phyloP scores from a whole-genome alignment of 2,797 vertebrate genomes.

The Nasua narica region DNA sequence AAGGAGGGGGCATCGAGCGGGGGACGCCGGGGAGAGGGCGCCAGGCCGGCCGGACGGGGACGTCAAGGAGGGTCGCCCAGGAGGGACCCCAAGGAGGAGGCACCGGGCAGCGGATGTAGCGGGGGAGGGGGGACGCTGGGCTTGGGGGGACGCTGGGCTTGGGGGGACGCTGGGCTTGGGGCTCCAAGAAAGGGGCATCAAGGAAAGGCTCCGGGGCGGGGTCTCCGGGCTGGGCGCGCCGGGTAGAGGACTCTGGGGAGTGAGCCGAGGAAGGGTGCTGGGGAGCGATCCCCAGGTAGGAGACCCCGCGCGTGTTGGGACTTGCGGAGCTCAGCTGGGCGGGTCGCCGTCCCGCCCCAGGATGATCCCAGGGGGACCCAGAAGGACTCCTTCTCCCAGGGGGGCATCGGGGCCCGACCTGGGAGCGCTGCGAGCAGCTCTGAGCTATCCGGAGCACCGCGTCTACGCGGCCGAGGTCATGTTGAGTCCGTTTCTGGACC shows the following conservation, averaged over 20 bases:
- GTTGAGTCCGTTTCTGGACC: neutral
- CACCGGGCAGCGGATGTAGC: neutral
- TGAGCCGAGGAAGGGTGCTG: no score
- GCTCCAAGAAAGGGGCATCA: neutral
- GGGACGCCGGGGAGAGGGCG: no score
- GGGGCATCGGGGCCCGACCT: neutral
- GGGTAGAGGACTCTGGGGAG: no score
- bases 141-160: rapidly evolving
- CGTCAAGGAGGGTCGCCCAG: neutral
- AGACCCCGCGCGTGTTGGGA: neutral
- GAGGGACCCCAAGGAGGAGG: neutral
- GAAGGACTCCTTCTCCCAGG: no score
- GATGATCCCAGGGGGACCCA: neutral
- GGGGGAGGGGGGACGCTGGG: no score
- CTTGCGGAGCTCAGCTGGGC: neutral
- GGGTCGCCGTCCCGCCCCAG: neutral
- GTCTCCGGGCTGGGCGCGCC: neutral
- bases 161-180: no score
- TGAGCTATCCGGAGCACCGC: rapidly evolving
- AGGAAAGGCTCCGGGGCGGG: neutral
- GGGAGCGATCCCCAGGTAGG: no score
- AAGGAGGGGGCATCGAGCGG: neutral
- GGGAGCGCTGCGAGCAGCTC: neutral
- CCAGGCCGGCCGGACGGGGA: neutral
- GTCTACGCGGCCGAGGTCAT: neutral